Base-by-base conservation (phyloP, 2,888 invertebrate genomes). In the Lasioglossum zephyrum region DNA sequence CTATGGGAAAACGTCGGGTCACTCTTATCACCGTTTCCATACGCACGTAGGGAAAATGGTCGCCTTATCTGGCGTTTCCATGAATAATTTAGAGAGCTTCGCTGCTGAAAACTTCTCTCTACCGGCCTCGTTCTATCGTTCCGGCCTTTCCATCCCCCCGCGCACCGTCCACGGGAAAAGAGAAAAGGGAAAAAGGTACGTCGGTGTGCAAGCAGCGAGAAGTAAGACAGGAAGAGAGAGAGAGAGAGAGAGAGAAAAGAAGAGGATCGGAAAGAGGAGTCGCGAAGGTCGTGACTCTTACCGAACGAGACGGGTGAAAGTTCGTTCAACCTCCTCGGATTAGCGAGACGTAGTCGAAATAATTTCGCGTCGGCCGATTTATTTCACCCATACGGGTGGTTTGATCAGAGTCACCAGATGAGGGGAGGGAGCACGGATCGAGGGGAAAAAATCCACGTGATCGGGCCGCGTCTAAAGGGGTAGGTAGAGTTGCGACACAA, bases 1-100 rank as follows among this genome's bases (percentile, higher is more conserved):
- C 86, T 77, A 85, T 78, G 78, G 80, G 77, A 82, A 81, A 87
- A 84, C 77, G 84, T 57, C 66, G 85, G 88, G 89, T 88, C 89
- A 90, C 87, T 90, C 89, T 92, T 90, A 90, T 91, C 91, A 87
- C 86, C 87, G 83, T 85, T 88, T 89, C 89, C 91, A 91, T 91
- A 91, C 91, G 91, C 91, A 91, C 91, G 88, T 88, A 91, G 87
- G 85, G 88, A 91, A 91, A 91, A 91, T 86, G 89, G 86, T 82
- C 91, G 91, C 87, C 91, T 92, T 92, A 92, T 92, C 92, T 90
- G 74, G 82, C 86, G 81, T 89, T 88, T 87, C 91, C 92, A 93
- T 93, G 93, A 93, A 93, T 92, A 93, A 93, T 93, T 93, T 92
- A 92, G 90, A 89, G 89, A 91, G 85, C 88, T 89, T 89, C 91